Evolutionary conservation across 2,797 vertebrate species (phyloP), one percentile per base, ranked within the genome.

Genomic region (Stomatorhinus walkeri): DNA sequence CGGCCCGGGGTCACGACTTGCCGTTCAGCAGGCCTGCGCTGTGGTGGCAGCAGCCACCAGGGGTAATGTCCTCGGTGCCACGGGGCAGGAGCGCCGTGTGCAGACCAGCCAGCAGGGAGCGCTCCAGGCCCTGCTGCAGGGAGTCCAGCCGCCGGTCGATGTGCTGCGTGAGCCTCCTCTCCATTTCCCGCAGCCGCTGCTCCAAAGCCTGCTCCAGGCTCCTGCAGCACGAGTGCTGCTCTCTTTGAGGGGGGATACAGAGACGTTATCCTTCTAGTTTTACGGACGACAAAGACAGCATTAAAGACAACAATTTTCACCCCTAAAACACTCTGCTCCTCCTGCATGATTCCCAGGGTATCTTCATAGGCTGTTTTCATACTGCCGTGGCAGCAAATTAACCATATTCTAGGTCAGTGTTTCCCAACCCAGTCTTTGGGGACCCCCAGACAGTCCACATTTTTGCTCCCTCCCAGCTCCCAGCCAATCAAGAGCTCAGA

Each of bases 121-220:
- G 89, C 93, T 96, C 94, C 88, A 96, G 92, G 56, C 93, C 94
- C 90, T 93, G 93, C 93, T 96, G 94, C 90, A 96, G 93, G 49
- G 94, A 94, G 0, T 96, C 95, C 86, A 96, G 91, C 0, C 95
- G 94, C 0, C 90, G 90, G 91, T 96, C 95, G 90, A 96, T 90
- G 48, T 95, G 95, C 91, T 95, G 94, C 92, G 92, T 96, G 91
- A 96, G 92, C 90, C 95, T 91, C 88, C 7, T 72, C 92, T 96
- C 96, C 95, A 96, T 95, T 90, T 96, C 93, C 56, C 95, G 93
- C 90, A 96, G 93, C 1, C 93, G 94, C 0, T 89, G 94, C 92
- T 95, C 95, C 94, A 95, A 92, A 32, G 89, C 90, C 1, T 89
- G n/a, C 91, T 95, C 94, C 76, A 95, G 22, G 32, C 92, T 92